Evolutionary conservation across 30 jellyfish, hydroid and myxozoan genomes (phyloP).

Genomic region (Phacellophora camtschatica): DNA sequence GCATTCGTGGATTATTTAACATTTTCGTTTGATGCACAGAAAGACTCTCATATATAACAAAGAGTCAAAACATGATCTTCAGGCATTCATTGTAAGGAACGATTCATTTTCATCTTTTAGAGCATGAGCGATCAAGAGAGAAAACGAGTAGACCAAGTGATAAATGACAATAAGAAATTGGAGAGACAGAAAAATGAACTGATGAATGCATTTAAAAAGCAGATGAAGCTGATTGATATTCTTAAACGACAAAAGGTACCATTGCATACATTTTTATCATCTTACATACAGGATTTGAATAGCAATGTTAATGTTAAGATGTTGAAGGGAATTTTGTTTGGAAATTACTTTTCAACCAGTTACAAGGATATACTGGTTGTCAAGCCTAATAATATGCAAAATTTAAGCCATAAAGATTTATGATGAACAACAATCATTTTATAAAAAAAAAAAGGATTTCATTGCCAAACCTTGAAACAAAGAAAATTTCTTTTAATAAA

Average conservation of each 20-base stretch:
- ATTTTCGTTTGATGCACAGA: no score
- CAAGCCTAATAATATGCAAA: no score
- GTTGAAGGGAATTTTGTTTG: not conserved
- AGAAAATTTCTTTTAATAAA: no score
- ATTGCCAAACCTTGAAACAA: no score
- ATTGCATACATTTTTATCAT: not conserved
- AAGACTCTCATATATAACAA: no score
- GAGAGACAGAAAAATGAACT: slow-evolving; percentile 86
- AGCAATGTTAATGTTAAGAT: not conserved
- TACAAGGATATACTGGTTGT: not conserved
- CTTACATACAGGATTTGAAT: not conserved
- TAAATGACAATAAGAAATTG: slow-evolving; percentile 65
- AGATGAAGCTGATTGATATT: slow-evolving; percentile 87
- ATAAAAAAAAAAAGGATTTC: no score
- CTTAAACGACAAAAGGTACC: slow-evolving; percentile 89
- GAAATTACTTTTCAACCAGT: not conserved
- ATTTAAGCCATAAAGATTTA: no score
- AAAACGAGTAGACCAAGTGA: slow-evolving; percentile 73
- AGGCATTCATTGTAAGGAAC: no score
- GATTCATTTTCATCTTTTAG: slow-evolving; percentile 41
- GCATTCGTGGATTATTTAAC: no score
- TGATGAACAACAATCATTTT: no score
- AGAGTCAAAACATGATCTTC: no score
- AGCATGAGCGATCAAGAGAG: slow-evolving; percentile 74
- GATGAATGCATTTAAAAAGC: slow-evolving; percentile 93